phyloP scores from a whole-genome alignment of 2,888 invertebrate genomes.

The Ormyrus thymus region DNA sequence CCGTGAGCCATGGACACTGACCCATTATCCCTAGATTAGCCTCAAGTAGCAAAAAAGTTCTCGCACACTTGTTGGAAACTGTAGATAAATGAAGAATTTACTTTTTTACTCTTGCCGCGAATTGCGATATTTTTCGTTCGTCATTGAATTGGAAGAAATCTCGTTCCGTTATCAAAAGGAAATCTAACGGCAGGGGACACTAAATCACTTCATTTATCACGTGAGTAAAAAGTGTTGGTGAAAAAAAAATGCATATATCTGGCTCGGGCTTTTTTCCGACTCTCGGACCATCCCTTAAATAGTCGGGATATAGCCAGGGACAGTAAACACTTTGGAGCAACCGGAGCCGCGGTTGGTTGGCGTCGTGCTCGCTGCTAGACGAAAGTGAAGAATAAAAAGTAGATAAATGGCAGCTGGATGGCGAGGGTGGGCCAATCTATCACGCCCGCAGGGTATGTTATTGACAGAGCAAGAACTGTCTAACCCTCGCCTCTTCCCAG shows the following conservation, averaged over 20 bases:
- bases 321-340: constrained; percentile 67
- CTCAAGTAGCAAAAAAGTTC: constrained; percentile 56
- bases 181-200: background rate
- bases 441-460: constrained; percentile 71
- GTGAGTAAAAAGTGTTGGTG: background rate
- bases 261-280: background rate
- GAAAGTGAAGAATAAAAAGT: constrained; percentile 71
- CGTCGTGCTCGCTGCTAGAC: constrained; percentile 27
- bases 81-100: constrained; percentile 20
- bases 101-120: too few species aligned
- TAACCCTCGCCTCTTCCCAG: constrained; percentile 60
- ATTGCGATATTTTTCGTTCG: too few species aligned
- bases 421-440: constrained; percentile 72
- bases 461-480: constrained; percentile 73
- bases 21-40: constrained; percentile 66
- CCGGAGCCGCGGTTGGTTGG: constrained; percentile 35
- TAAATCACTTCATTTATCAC: background rate
- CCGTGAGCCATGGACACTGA: constrained; percentile 54
- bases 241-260: constrained; percentile 31
- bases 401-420: constrained; percentile 73
- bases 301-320: constrained; percentile 39
- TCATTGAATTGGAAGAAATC: too few species aligned
- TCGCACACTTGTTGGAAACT: constrained; percentile 10
- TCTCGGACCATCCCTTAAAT: constrained; percentile 46
- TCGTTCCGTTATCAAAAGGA: too few species aligned